Evolutionary conservation across 1,140 invertebrate genomes (phyloP).

Genomic region (Ganaspis sp.): DNA sequence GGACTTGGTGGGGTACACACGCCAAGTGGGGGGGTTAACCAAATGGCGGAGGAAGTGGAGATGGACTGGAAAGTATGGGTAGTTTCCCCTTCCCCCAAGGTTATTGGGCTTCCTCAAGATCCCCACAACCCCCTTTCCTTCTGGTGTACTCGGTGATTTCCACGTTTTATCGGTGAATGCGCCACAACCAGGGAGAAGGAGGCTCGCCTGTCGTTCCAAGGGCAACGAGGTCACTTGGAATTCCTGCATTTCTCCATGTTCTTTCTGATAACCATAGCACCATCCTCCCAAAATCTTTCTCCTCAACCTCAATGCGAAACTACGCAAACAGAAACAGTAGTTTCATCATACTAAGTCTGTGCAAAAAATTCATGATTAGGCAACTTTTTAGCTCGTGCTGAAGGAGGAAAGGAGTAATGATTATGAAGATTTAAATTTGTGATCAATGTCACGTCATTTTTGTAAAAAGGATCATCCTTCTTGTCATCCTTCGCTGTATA

Average conservation of each 20-base stretch:
- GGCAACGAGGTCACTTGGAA: constrained; percentile 64
- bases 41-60: constrained; percentile 13
- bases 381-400: not conserved
- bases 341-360: not conserved
- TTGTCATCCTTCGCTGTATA: no score
- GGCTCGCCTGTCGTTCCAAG: constrained; percentile 68
- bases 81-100: constrained; percentile 32
- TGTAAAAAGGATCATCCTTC: no score
- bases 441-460: no score
- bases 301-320: no score
- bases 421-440: no score
- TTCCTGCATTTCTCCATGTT: constrained; percentile 33
- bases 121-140: constrained; percentile 8
- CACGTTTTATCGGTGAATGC: constrained; percentile 54
- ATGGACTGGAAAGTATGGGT: constrained; percentile 34
- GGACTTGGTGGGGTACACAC: constrained; percentile 40
- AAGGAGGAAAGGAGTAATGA: no score
- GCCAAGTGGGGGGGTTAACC: constrained; percentile 34
- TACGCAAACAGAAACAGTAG: not conserved
- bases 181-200: constrained; percentile 33
- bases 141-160: constrained; percentile 37
- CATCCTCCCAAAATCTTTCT: constrained; percentile 30
- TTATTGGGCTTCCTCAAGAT: not conserved
- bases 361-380: not conserved
- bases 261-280: constrained; percentile 44